Evolutionary conservation across 2,797 vertebrate genomes (phyloP).

Genomic region (Iguana delicatissima): DNA sequence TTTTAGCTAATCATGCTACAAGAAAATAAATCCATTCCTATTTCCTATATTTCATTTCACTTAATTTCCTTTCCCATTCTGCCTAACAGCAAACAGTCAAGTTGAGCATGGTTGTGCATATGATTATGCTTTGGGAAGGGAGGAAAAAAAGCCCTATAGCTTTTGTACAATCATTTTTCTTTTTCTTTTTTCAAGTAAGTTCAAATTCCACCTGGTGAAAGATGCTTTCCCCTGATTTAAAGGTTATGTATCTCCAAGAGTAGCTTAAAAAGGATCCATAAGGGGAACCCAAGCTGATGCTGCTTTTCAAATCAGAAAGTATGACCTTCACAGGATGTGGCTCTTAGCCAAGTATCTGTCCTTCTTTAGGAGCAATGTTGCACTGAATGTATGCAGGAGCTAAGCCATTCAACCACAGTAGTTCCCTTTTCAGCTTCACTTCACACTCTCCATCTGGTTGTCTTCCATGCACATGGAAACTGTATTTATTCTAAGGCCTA

Average conservation of each 20-base stretch:
- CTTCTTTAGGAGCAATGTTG: constrained; percentile 72
- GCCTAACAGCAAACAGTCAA: constrained; percentile 67
- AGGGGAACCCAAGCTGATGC: constrained; percentile 74
- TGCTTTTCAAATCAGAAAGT: constrained; percentile 82
- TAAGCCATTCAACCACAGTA: constrained; percentile 50
- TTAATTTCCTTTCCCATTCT: constrained; percentile 68
- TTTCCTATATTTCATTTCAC: constrained; percentile 70
- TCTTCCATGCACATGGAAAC: not conserved
- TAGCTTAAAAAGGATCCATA: constrained; percentile 47
- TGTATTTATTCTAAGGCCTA: constrained; percentile 37
- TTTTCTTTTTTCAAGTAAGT: constrained; percentile 43
- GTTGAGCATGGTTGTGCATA: constrained; percentile 63
- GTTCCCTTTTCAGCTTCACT: constrained; percentile 74
- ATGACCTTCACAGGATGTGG: constrained; percentile 76
- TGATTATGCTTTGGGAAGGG: constrained; percentile 68
- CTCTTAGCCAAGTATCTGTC: constrained; percentile 75
- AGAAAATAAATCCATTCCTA: constrained; percentile 72
- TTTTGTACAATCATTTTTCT: constrained; percentile 63
- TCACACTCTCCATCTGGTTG: constrained; percentile 69
- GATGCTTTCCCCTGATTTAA: constrained; percentile 61
- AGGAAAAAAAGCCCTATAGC: constrained; percentile 24
- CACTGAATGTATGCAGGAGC: not conserved
- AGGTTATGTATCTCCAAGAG: constrained; percentile 64
- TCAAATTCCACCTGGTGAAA: constrained; percentile 76
- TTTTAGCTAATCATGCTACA: constrained; percentile 62